These are phyloP conservation scores for Holcopasites calliopsidis DNA, from an alignment of 1,140 invertebrate species.

Conservation along the genomic window DNA sequence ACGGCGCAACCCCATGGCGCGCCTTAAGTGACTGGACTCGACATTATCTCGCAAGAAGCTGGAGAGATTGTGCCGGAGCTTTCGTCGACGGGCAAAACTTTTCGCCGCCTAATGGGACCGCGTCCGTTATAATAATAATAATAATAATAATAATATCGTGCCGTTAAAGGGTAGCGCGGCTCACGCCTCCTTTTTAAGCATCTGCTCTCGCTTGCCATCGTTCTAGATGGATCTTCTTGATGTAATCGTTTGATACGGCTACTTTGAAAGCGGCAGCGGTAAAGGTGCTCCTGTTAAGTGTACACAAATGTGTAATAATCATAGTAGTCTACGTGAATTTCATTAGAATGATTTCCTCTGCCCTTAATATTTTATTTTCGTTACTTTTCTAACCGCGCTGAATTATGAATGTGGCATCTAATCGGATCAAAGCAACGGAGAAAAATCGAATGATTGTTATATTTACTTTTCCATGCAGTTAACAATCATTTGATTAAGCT, in stretches of 20 bases:
- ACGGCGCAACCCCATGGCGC: constrained; percentile 55
- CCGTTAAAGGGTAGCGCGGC: constrained; percentile 33
- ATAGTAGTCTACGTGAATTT: no score
- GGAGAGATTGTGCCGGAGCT: background rate
- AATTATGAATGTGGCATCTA: no score
- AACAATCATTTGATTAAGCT: no score
- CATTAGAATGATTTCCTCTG: no score
- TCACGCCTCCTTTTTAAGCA: background rate
- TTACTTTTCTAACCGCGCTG: no score
- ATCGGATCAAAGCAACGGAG: no score
- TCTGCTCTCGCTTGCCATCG: background rate
- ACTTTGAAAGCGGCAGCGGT: background rate
- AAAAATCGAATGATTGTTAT: no score
- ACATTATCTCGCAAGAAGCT: constrained; percentile 39
- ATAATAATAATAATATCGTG: constrained; percentile 42
- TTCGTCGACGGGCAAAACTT: background rate
- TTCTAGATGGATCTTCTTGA: background rate
- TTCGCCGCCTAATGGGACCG: constrained; percentile 13
- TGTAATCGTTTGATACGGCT: background rate
- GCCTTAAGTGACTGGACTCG: constrained; percentile 43
- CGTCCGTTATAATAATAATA: constrained; percentile 32
- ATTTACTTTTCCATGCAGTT: no score
- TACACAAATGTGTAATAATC: no score
- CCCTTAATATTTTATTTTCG: no score
- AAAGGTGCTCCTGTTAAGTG: no score